phyloP scores from a whole-genome alignment of 1,140 invertebrate genomes.

The Triops longicaudatus region DNA sequence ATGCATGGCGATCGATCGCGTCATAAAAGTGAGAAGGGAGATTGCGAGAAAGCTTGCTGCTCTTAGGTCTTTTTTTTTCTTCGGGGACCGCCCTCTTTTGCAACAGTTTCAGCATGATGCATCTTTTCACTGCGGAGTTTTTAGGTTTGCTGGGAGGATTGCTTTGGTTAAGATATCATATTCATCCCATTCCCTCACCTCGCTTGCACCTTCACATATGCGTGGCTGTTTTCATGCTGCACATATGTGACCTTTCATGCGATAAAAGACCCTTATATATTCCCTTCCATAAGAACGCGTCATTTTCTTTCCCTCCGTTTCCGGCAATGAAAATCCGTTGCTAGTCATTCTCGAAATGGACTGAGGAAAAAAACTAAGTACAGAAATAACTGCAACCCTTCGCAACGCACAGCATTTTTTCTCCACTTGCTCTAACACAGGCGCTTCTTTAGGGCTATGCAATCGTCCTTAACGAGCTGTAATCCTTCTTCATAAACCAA shows the following conservation, averaged over 20 bases:
- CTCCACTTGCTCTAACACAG: too few relatives aligned
- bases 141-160: not conserved
- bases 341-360: too few relatives aligned
- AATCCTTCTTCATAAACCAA: too few relatives aligned
- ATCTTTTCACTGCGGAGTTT: not conserved
- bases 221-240: not conserved
- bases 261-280: not conserved
- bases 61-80: not conserved
- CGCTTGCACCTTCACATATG: not conserved
- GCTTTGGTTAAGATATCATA: not conserved
- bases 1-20: not conserved
- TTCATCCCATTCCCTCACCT: not conserved
- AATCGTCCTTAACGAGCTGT: too few relatives aligned
- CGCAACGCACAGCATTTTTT: too few relatives aligned
- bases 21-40: not conserved
- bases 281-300: not conserved
- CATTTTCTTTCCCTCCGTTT: not conserved
- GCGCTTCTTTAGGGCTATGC: too few relatives aligned
- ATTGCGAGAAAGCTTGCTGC: not conserved
- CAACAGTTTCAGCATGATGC: not conserved
- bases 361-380: too few relatives aligned
- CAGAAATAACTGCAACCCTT: too few relatives aligned
- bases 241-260: constrained; percentile 1
- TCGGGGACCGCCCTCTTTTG: not conserved
- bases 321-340: too few relatives aligned